Base-by-base conservation (phyloP, 1,140 invertebrate species). In the Drosophila tristis region DNA sequence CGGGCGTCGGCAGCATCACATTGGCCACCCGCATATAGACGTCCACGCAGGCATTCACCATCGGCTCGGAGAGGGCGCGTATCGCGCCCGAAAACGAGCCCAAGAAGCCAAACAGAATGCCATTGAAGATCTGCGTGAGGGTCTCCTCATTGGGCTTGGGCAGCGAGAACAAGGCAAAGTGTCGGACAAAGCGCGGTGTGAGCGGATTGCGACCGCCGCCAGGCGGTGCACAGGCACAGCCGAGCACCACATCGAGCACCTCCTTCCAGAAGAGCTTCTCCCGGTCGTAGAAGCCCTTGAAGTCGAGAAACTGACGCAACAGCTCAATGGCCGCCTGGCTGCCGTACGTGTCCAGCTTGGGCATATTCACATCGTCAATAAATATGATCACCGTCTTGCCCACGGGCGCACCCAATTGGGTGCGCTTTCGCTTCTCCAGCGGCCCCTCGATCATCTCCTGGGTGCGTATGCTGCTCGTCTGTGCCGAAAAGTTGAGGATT, bases 291-390 rank as follows among this genome's bases (percentile, higher is more conserved):
- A 98, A 93, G 2, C 97, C 97, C 57, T 94, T 94, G 80, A 96
- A 97, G 89, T 98, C 97, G 23, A 97, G 91, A 67, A 95, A 95
- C 93, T 98, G 97, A 53, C 97, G 94, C 9, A 98, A 90, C 44
- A 98, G 92, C 93, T 98, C 98, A 60, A 98, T 96, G 0, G 97
- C 96, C 42, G 97, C 97, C 91, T 98, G 97, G 5, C 97, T 96
- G 15, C 97, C 97, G 86, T 98, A 98, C 0, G 94, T 94, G 76
- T 98, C 95, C 35, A 96, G 89, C 78, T 95, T 95, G 0, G 97
- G 97, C 97, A 98, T 98, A 85, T 98, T 98, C 0, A 98, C 94
- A 89, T 98, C 97, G 92, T 98, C 97, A n/a, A 98, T 95, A 91
- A 92, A 92, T 1, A 92, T 56, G 31, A 98, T 94, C 0, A 97